Evolutionary conservation across 2,888 invertebrate species (phyloP), one percentile per base, ranked within the genome.

Genomic region (Chaetoderma sp.): DNA sequence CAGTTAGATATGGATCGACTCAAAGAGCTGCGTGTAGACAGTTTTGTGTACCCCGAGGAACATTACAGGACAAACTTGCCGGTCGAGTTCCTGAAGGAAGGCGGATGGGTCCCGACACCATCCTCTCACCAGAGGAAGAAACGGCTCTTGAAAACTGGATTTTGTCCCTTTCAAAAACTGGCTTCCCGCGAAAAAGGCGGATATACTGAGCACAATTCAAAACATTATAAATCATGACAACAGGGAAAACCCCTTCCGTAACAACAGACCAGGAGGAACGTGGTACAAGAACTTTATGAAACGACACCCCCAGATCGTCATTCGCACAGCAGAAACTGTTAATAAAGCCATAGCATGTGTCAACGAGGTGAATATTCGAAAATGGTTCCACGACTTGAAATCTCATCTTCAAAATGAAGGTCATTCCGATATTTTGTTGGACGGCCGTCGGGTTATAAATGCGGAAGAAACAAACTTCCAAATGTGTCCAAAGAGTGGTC

Each of bases 231-330:
- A 60, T 30, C n/a, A 28, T 30, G 59, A 63, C 39, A 44, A 57
- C 4, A 18, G 60, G 2, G 28, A 44, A 25, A 63, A 18, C 18
- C 59, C 60, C 10, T 67, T 67, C 54, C 55, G 47, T 33, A 33
- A 63, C 44, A 67, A 67, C 55, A 44, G 32, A 30, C 63, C 67
- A 18, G 67, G 63, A 16, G 45, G 55, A 21, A 52, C 55, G 21
- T 67, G 63, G 67, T 67, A 50, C 36, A 58, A 52, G n/a, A 57
- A 21, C 4, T 67, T 67, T 30, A 54, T 30, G 21, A 18, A 30
- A 16, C 33, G 60, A 2, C 52, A 59, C 47, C 54, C 65, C 6
- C 33, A 30, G 8, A 6, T 65, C 1, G 10, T 25, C 16, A 44
- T 42, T 18, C 28, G 58, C 2, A 39, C 4, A 4, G 32, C 60